Evolutionary conservation across 1,140 invertebrate species (phyloP).

Genomic region (Galleria mellonella): DNA sequence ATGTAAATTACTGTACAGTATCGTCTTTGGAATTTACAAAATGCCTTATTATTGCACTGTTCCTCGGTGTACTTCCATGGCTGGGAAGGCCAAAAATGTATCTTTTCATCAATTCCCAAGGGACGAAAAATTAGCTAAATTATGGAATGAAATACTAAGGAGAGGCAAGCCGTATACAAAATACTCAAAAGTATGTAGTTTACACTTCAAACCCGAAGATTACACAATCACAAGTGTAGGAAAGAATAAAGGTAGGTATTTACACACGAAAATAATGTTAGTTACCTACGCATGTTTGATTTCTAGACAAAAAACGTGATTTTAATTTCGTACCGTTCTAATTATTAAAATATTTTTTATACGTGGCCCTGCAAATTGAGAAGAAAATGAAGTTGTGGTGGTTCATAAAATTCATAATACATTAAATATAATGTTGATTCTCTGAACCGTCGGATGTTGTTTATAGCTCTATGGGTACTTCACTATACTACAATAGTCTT

Average conservation of each 20-base stretch:
- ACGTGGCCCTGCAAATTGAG: too few relatives aligned
- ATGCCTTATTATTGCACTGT: slow-evolving; percentile 71
- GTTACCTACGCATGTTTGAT: too few relatives aligned
- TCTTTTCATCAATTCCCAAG: slow-evolving; percentile 69
- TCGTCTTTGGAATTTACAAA: slow-evolving; percentile 18
- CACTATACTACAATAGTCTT: too few relatives aligned
- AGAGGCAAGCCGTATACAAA: slow-evolving; percentile 67
- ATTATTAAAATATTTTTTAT: too few relatives aligned
- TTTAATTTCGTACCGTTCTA: too few relatives aligned
- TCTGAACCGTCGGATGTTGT: too few relatives aligned
- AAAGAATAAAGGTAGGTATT: slow-evolving; percentile 58
- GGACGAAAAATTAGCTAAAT: slow-evolving; percentile 53
- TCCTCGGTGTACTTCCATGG: slow-evolving; percentile 68
- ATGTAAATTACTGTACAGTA: slow-evolving; percentile 24
- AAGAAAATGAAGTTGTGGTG: too few relatives aligned
- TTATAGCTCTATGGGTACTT: too few relatives aligned
- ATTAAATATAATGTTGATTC: too few relatives aligned
- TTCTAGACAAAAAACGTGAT: too few relatives aligned
- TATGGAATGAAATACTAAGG: slow-evolving; percentile 65
- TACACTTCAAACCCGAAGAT: slow-evolving; percentile 64
- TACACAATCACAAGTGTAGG: slow-evolving; percentile 63
- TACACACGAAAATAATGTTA: not conserved
- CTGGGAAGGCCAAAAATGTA: slow-evolving; percentile 66
- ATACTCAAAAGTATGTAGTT: slow-evolving; percentile 70
- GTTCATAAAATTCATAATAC: too few relatives aligned